Percentiles rank a stretch among this genome's conserved stretches.
phyloP scores from a whole-genome alignment of 2,797 vertebrate species.

The Odontamblyopus lacepedii region DNA sequence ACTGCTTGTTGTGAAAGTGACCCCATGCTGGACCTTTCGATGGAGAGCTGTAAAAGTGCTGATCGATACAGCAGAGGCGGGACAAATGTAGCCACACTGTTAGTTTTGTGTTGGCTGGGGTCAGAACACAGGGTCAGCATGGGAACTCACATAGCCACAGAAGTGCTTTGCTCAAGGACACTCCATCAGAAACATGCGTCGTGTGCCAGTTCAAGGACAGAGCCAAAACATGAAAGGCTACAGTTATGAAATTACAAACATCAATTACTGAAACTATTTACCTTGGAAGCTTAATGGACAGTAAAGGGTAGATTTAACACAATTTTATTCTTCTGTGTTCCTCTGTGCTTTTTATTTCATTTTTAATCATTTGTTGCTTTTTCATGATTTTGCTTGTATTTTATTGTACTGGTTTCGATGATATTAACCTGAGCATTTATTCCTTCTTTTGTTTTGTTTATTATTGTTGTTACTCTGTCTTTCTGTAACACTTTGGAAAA shows the following conservation, averaged over 20 bases:
- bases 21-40: conserved; percentile 40
- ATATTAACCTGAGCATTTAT: too few species aligned
- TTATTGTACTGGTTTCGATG: too few species aligned
- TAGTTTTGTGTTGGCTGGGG: conserved; percentile 39
- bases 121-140: conserved; percentile 58
- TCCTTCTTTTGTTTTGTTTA: too few species aligned
- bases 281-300: too few species aligned
- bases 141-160: conserved; percentile 36
- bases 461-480: too few species aligned
- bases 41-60: conserved; percentile 35
- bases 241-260: conserved; percentile 14
- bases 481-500: too few species aligned
- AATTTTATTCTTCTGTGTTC: too few species aligned
- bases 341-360: too few species aligned
- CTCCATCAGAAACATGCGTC: conserved; percentile 28
- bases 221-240: conserved; percentile 1
- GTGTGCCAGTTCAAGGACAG: conserved; percentile 9
- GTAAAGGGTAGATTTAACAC: too few species aligned
- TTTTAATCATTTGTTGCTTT: too few species aligned
- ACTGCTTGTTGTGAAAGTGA: conserved; percentile 47
- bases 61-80: conserved; percentile 49
- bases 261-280: background rate
- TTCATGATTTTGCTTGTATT: too few species aligned
- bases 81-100: conserved; percentile 29
- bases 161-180: conserved; percentile 58